Conservation (phyloP, 2,888 invertebrate genomes). For the Dorcus hopei region DNA sequence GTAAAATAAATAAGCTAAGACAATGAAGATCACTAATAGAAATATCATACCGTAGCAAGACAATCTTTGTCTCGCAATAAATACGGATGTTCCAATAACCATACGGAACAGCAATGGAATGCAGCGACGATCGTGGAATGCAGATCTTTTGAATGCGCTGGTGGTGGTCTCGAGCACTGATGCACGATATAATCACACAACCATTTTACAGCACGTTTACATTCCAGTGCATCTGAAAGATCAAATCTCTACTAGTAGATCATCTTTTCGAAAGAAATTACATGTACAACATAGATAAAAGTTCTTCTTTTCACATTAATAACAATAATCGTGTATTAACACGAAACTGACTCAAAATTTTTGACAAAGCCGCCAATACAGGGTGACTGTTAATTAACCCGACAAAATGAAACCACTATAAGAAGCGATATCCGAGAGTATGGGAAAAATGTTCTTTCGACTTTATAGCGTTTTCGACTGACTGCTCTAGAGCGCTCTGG, state of each 20-base stretch:
- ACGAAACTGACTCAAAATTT: not conserved
- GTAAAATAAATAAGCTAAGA: not conserved
- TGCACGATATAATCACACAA: constrained; percentile 96
- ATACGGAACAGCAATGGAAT: constrained; percentile 85
- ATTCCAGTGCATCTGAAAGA: constrained; percentile 75
- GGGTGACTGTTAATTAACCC: too few relatives aligned
- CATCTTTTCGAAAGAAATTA: not conserved
- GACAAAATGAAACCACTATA: too few relatives aligned
- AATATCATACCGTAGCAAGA: constrained; percentile 69
- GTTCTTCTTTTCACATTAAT: not conserved
- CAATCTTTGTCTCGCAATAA: constrained; percentile 89
- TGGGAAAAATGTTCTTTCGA: too few relatives aligned
- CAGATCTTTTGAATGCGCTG: constrained; percentile 87
- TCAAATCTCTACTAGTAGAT: not conserved
- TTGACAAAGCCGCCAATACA: too few relatives aligned
- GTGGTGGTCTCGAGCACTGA: constrained; percentile 92
- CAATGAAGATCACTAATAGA: not conserved
- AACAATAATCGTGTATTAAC: not conserved
- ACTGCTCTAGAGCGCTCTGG: too few relatives aligned
- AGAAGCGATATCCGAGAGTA: too few relatives aligned
- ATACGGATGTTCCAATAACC: constrained; percentile 89
- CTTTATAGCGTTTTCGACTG: too few relatives aligned
- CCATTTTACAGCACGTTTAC: constrained; percentile 93
- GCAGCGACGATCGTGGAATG: constrained; percentile 94
- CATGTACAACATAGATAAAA: not conserved